Percentiles rank a stretch among this genome's conserved stretches.
These are phyloP conservation scores for Ptychadena robeensis DNA, from an alignment of 2,797 vertebrate species.

Conservation along the genomic window DNA sequence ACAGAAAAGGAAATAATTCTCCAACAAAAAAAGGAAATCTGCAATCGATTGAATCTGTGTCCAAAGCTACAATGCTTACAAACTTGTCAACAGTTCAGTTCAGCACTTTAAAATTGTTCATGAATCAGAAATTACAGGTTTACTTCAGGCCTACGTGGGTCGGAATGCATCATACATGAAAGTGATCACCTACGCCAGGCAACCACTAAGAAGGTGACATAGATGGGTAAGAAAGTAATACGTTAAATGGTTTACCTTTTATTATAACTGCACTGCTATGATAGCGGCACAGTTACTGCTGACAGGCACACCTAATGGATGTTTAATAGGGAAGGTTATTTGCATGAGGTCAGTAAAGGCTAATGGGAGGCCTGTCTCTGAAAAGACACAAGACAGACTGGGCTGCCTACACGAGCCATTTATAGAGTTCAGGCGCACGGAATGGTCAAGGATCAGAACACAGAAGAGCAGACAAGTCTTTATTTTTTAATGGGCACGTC, in stretches of 20 bases:
- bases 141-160: not conserved
- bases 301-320: conserved; percentile 53
- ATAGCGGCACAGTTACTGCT: not conserved
- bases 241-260: not conserved
- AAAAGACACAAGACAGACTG: conserved; percentile 36
- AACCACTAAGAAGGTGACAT: not conserved
- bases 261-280: conserved; percentile 18
- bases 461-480: conserved; percentile 36
- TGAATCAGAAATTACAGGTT: not conserved
- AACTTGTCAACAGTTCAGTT: too few species aligned
- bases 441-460: conserved; percentile 51
- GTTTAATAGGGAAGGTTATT: conserved; percentile 56
- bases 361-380: conserved; percentile 48
- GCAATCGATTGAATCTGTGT: too few species aligned
- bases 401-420: conserved; percentile 37
- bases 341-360: conserved; percentile 46
- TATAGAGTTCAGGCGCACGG: not conserved
- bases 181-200: not conserved
- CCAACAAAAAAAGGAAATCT: too few species aligned
- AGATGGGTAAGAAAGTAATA: not conserved
- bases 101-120: not conserved
- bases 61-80: too few species aligned
- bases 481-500: conserved; percentile 48
- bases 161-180: not conserved
- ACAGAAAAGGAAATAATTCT: too few species aligned